Evolutionary conservation across 2,888 invertebrate genomes (phyloP).

Genomic region (Drosophila subsilvestris): DNA sequence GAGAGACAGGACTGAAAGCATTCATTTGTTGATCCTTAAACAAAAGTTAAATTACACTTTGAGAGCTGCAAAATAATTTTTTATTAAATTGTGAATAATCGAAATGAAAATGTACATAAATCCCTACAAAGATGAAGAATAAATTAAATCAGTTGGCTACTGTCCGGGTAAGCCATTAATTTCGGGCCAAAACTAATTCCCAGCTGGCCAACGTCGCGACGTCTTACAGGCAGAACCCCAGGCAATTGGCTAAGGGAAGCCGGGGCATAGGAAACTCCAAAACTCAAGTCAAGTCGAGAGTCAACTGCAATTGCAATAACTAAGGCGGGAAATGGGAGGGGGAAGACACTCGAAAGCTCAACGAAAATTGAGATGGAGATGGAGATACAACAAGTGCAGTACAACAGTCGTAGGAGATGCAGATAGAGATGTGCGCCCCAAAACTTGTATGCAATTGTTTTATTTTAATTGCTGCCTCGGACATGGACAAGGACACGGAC

Average conservation of each 20-base stretch:
- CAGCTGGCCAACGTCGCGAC: background rate
- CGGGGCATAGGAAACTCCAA: slow-evolving; percentile 1
- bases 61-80: background rate
- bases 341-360: slow-evolving; percentile 35
- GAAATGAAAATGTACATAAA: background rate
- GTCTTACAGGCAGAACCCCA: background rate
- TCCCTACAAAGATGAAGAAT: background rate
- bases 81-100: background rate
- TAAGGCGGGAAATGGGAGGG: background rate
- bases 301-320: slow-evolving; percentile 49
- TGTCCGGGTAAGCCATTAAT: background rate
- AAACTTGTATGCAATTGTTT: slow-evolving; percentile 72
- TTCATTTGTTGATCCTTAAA: no score
- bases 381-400: slow-evolving; percentile 1
- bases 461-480: slow-evolving; percentile 74
- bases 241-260: background rate
- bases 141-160: background rate
- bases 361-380: slow-evolving; percentile 21
- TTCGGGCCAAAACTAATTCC: background rate
- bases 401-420: slow-evolving; percentile 13
- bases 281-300: slow-evolving; percentile 29
- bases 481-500: slow-evolving; percentile 44
- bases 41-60: background rate
- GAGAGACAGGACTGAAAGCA: no score
- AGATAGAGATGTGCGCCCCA: slow-evolving; percentile 42